Evolutionary conservation across 2,888 invertebrate species (phyloP).

Genomic region (Dasysyrphus tricinctus): DNA sequence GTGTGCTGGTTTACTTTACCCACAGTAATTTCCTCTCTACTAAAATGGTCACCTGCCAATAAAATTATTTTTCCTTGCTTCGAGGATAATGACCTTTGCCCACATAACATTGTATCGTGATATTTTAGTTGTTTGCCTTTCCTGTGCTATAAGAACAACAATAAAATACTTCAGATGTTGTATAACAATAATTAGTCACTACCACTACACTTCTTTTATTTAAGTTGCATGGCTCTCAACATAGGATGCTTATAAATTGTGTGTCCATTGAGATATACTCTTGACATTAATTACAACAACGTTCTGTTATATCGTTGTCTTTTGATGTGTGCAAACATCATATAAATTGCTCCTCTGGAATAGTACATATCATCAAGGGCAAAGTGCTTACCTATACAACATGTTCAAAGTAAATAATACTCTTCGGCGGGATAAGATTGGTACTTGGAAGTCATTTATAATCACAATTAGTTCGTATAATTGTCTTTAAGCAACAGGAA

Average conservation of each 20-base stretch:
- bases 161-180: conserved; percentile 25
- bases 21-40: background rate
- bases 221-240: background rate
- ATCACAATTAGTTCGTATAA: conserved; percentile 54
- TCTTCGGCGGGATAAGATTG: background rate
- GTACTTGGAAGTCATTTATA: conserved; percentile 42
- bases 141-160: conserved; percentile 8
- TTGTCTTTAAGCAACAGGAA: conserved; percentile 32
- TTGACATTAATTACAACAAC: conserved; percentile 22
- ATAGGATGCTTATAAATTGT: conserved; percentile 12
- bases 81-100: background rate
- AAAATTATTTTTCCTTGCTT: background rate
- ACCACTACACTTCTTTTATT: conserved; percentile 5
- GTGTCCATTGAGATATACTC: conserved; percentile 16
- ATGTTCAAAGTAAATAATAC: conserved; percentile 6
- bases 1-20: background rate
- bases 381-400: background rate
- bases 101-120: background rate
- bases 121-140: conserved; percentile 14
- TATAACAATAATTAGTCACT: conserved; percentile 26
- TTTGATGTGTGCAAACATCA: conserved; percentile 28
- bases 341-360: background rate
- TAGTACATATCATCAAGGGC: background rate
- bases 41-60: background rate
- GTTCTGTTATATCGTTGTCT: background rate